A percentile compares a stretch with the other conserved stretches of the same genome.
Conservation (phyloP, 2,888 invertebrate species). For the Tricholauxania praeusta region DNA sequence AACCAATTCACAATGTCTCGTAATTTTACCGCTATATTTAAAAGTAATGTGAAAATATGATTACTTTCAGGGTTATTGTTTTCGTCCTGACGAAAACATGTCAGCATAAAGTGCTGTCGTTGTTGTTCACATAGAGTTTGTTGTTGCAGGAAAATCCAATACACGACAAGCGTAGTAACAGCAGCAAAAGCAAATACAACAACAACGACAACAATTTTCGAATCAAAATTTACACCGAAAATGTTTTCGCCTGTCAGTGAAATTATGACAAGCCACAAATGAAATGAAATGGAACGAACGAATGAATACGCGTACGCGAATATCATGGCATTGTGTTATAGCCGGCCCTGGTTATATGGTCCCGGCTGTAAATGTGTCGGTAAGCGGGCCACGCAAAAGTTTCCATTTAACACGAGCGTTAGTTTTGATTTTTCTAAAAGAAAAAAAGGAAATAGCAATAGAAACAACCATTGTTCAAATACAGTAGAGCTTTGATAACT, state of each 20-base stretch:
- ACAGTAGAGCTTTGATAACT: no score
- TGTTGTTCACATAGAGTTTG: not conserved
- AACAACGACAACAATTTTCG: slow-evolving; percentile 22
- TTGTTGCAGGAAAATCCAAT: not conserved
- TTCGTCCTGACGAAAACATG: slow-evolving; percentile 25
- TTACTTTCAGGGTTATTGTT: not conserved
- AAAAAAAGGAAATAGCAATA: no score
- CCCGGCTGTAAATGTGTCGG: no score
- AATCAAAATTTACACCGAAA: slow-evolving; percentile 37
- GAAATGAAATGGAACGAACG: slow-evolving; percentile 5
- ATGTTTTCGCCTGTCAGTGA: slow-evolving; percentile 48
- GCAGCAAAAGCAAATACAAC: not conserved
- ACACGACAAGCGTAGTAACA: slow-evolving; percentile 1
- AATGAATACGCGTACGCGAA: not conserved
- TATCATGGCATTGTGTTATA: no score
- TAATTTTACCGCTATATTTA: no score
- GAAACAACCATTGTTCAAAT: no score
- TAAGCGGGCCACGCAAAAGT: no score
- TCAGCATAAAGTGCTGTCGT: slow-evolving; percentile 19
- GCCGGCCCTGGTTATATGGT: no score
- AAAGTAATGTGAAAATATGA: not conserved
- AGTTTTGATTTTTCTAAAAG: no score
- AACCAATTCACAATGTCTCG: no score
- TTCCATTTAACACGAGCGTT: no score
- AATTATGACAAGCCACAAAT: slow-evolving; percentile 47